Percentiles rank a stretch among this genome's conserved stretches.
Evolutionary conservation across 2,797 vertebrate genomes (phyloP).

Genomic region (Danio kyathit): DNA sequence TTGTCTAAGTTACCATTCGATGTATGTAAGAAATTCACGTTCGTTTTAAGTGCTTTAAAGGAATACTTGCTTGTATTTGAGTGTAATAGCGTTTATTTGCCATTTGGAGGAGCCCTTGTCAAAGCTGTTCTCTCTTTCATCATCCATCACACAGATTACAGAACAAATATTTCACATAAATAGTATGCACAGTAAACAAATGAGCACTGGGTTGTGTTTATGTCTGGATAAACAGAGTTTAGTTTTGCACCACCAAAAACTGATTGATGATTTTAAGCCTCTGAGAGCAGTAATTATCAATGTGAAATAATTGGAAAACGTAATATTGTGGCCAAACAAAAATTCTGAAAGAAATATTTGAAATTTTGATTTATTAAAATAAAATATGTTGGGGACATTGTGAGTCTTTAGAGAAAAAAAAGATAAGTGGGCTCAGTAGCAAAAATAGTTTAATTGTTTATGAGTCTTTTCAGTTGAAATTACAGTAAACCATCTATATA

Average conservation of each 20-base stretch:
- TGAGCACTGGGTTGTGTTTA: not conserved
- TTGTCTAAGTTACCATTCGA: not conserved
- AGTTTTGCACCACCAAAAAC: not conserved
- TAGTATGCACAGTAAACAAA: not conserved
- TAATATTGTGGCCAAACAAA: too few species aligned
- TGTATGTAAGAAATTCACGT: not conserved
- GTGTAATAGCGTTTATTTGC: constrained; percentile 38
- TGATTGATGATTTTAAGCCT: not conserved
- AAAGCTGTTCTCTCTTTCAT: constrained; percentile 37
- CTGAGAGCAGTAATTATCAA: not conserved
- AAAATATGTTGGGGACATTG: too few species aligned
- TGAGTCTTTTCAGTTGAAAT: not conserved
- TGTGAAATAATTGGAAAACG: too few species aligned
- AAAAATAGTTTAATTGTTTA: not conserved
- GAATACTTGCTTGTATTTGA: not conserved
- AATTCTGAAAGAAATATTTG: too few species aligned
- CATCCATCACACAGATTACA: not conserved
- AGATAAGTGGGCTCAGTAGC: not conserved
- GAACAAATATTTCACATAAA: not conserved
- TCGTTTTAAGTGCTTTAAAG: not conserved
- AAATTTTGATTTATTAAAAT: too few species aligned
- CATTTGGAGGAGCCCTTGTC: constrained; percentile 60
- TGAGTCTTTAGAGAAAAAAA: too few species aligned
- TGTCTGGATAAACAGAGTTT: not conserved
- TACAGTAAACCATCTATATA: not conserved